Evolutionary conservation across 2,797 vertebrate genomes (phyloP), one percentile per base, ranked within the genome.

Genomic region (Ceyx erithaca): DNA sequence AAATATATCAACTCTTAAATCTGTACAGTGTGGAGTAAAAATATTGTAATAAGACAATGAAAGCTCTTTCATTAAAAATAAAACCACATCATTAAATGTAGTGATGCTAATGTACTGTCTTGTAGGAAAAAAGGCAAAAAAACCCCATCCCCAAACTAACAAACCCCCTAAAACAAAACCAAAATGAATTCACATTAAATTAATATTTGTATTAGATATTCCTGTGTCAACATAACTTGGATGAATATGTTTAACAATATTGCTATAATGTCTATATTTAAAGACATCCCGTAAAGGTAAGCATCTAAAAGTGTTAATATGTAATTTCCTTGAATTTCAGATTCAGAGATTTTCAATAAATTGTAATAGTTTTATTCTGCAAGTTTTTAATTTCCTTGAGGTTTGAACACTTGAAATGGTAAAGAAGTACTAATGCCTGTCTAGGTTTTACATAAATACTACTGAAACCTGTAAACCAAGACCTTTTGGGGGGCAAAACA

Each of bases 301-400:
- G 37, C 0, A 0, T 6, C 3, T 33, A 31, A 61, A 46, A 19
- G 12, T 6, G 43, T 30, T 76, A 25, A 75, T 20, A 8, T 28
- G 5, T 2, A 14, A 5, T 71, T 80, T 75, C 2, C 21, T 0
- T 70, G 8, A 57, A 75, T 83, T 85, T 83, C 51, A 58, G 5
- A 45, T 33, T 71, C 41, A 51, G 30, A 83, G 12, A 9, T 68
- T 48, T 45, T 35, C 5, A 4, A 83, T 45, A 85, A 11, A 49
- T 33, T 20, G 17, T 23, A 66, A 64, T 6, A 85, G 21, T 46
- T 14, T 33, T 22, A 76, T 13, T 66, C 14, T 23, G 54, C 12
- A 76, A 43, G 2, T 2, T 23, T 23, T 80, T 23, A 13, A 45
- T n/a, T 16, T 5, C 9, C 30, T 26, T 15, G 19, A 66, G 14